Evolutionary conservation across 2,888 invertebrate genomes (phyloP).

Genomic region (Campoplex capitator): DNA sequence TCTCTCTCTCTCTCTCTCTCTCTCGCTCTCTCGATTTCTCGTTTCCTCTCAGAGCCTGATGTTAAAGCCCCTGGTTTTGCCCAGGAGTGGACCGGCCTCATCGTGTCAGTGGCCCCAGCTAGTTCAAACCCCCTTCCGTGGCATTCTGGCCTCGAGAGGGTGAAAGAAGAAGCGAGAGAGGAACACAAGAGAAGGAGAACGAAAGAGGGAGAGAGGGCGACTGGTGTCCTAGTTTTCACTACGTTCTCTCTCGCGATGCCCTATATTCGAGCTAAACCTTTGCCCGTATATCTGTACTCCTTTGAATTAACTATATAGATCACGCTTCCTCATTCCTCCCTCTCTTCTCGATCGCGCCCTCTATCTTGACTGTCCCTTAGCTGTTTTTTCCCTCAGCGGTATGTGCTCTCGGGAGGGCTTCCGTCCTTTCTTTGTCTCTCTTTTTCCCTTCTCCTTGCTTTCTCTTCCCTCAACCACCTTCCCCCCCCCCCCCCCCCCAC

Average conservation of each 20-base stretch:
- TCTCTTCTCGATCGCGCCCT: constrained; percentile 46
- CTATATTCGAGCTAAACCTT: constrained; percentile 25
- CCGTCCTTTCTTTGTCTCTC: constrained; percentile 45
- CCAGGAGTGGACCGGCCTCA: constrained; percentile 75
- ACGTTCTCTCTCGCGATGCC: constrained; percentile 62
- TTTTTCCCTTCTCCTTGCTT: constrained; percentile 20
- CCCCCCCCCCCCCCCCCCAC: constrained; percentile 10
- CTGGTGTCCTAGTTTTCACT: constrained; percentile 73
- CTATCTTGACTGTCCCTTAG: constrained; percentile 42
- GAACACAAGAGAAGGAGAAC: not conserved
- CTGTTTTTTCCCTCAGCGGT: constrained; percentile 42
- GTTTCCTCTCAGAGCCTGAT: constrained; percentile 33
- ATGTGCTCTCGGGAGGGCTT: constrained; percentile 26
- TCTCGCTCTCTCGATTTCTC: constrained; percentile 3
- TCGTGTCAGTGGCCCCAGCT: constrained; percentile 80
- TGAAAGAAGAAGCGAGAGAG: constrained; percentile 26
- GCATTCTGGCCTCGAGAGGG: constrained; percentile 74
- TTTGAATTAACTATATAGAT: constrained; percentile 30
- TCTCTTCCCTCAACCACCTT: not conserved
- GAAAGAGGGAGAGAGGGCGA: constrained; percentile 23
- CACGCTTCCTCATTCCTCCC: constrained; percentile 50
- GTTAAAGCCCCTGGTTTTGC: constrained; percentile 68
- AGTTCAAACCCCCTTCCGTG: constrained; percentile 69
- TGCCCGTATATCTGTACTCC: constrained; percentile 22
- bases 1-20: constrained; percentile 61